Conservation (phyloP, 1,140 invertebrate genomes). For the Drosophila arawakana region DNA sequence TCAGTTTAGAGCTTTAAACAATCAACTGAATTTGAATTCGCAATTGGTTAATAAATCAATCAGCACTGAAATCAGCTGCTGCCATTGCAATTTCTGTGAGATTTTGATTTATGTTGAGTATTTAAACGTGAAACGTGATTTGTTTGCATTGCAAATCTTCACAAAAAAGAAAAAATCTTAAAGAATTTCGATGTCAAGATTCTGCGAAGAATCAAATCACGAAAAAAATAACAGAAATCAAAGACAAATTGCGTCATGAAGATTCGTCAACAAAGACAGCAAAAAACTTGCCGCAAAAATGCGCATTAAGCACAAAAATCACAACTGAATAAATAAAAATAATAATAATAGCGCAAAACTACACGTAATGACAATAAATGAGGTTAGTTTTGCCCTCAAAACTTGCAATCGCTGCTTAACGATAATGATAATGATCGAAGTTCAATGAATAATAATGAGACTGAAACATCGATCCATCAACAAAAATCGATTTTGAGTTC, state of each 20-base stretch:
- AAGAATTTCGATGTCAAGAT: slow-evolving; percentile 20
- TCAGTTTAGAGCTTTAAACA: background rate
- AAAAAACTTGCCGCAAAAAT: slow-evolving; percentile 12
- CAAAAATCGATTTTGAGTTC: slow-evolving; percentile 10
- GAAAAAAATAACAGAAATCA: slow-evolving; percentile 7
- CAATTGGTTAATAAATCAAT: slow-evolving; percentile 47
- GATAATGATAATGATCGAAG: slow-evolving; percentile 40
- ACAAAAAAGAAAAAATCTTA: background rate
- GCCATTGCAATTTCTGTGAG: slow-evolving; percentile 27
- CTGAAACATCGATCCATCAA: slow-evolving; percentile 1
- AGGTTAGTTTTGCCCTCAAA: slow-evolving; percentile 43
- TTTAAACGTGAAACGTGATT: slow-evolving; percentile 37
- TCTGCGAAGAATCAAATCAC: slow-evolving; percentile 34
- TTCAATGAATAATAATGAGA: slow-evolving; percentile 36
- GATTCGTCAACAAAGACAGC: slow-evolving; percentile 31
- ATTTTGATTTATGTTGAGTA: slow-evolving; percentile 48
- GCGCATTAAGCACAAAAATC: slow-evolving; percentile 16
- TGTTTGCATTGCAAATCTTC: slow-evolving; percentile 46
- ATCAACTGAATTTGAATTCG: slow-evolving; percentile 9
- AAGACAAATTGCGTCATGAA: slow-evolving; percentile 45
- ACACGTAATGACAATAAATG: slow-evolving; percentile 46
- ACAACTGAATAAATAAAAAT: too few species aligned
- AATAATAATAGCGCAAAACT: slow-evolving; percentile 4
- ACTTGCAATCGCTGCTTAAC: slow-evolving; percentile 26
- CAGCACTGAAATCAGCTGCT: slow-evolving; percentile 31